A percentile compares a stretch with the other conserved stretches of the same genome.
Evolutionary conservation across 2,113 vertebrate genomes (phyloP).

Genomic region (Motacilla alba): DNA sequence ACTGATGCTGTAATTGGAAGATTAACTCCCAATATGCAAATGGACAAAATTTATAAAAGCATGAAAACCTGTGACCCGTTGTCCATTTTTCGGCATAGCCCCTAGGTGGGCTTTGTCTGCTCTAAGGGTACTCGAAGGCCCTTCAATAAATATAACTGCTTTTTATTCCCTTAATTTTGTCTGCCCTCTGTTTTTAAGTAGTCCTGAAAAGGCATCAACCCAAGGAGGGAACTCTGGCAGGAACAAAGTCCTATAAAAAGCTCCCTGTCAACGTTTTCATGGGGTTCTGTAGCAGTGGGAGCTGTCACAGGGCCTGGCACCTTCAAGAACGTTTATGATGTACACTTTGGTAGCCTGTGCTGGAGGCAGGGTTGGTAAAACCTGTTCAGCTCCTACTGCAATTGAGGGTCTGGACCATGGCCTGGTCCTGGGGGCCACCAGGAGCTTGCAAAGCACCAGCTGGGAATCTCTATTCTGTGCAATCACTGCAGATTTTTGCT

Average conservation of each 20-base stretch:
- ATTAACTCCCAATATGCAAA: background rate
- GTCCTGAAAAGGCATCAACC: background rate
- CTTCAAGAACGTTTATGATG: background rate
- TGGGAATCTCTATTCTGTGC: background rate
- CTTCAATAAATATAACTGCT: background rate
- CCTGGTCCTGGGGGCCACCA: background rate
- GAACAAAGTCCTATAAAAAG: background rate
- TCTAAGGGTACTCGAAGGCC: background rate
- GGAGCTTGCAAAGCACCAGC: background rate
- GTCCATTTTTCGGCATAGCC: background rate
- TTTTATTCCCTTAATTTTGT: background rate
- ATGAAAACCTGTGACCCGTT: fast-evolving
- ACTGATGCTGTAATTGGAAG: background rate
- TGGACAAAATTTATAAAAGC: background rate
- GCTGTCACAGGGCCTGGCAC: background rate
- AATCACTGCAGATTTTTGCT: background rate
- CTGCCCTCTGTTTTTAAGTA: background rate
- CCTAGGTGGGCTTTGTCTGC: background rate
- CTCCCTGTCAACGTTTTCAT: background rate
- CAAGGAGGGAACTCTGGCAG: background rate
- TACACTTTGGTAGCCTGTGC: background rate
- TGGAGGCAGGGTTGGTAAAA: background rate
- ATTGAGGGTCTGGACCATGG: background rate
- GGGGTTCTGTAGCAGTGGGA: background rate
- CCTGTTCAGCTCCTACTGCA: background rate